These are phyloP conservation scores for Anneissia japonica DNA, from an alignment of 35 echinoderm and acorn worm species.

Conservation along the genomic window DNA sequence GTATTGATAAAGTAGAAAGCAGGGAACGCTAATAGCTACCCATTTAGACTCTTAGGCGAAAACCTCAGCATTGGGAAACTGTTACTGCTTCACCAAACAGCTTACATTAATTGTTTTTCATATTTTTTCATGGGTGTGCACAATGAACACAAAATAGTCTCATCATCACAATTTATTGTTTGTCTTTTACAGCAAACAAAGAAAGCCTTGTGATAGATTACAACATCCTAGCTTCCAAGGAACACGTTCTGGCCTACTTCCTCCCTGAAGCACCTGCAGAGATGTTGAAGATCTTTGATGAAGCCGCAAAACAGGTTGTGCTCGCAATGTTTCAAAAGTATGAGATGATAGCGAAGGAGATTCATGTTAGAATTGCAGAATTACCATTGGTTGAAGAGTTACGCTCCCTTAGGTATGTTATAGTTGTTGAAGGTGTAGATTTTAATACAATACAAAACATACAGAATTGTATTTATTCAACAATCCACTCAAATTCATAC, in stretches of 20 bases:
- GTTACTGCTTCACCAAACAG: too few species aligned
- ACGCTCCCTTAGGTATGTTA: conserved; percentile 69
- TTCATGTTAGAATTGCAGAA: conserved; percentile 96
- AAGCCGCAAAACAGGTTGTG: conserved; percentile 90
- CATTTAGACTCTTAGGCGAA: too few species aligned
- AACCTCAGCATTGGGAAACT: too few species aligned
- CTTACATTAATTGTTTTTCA: too few species aligned
- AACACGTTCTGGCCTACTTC: conserved; percentile 93
- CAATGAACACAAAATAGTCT: too few species aligned
- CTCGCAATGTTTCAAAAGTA: conserved; percentile 93
- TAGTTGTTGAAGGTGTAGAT: too few species aligned
- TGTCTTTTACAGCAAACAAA: conserved; percentile 63
- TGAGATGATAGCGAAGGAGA: conserved; percentile 91
- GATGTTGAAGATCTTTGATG: conserved; percentile 96
- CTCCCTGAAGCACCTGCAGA: conserved; percentile 89
- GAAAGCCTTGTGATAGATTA: conserved; percentile 92
- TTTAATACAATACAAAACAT: too few species aligned
- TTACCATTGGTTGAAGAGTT: conserved; percentile 91
- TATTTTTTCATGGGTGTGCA: too few species aligned
- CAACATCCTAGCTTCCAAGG: conserved; percentile 88
- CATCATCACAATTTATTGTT: background rate
- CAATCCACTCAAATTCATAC: too few species aligned
- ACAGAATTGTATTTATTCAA: too few species aligned
- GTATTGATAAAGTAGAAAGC: too few species aligned
- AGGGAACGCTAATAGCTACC: too few species aligned